phyloP scores from a whole-genome alignment of 2,797 vertebrate species.

The Lutjanus campechanus region DNA sequence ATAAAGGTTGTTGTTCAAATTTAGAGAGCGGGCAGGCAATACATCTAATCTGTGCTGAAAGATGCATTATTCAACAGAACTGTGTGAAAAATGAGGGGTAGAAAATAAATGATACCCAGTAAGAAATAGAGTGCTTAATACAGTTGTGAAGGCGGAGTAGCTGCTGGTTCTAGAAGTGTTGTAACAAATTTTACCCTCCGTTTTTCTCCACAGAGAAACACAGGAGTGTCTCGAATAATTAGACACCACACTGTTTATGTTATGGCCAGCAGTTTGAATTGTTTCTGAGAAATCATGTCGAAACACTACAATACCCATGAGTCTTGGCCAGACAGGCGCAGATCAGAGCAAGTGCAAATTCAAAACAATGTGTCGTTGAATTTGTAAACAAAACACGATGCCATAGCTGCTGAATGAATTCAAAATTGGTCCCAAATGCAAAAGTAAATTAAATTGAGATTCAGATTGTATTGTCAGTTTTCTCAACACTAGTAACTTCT shows the following conservation, averaged over 20 bases:
- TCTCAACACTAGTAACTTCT: neutral
- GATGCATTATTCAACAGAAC: too few species aligned
- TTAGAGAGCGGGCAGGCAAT: too few species aligned
- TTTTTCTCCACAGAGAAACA: too few species aligned
- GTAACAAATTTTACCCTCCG: too few species aligned
- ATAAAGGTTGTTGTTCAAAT: too few species aligned
- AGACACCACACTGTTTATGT: neutral
- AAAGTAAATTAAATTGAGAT: neutral
- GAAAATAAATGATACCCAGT: too few species aligned
- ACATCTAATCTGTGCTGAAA: too few species aligned
- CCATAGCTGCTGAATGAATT: neutral
- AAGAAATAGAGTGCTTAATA: too few species aligned
- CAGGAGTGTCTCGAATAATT: too few species aligned
- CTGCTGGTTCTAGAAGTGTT: too few species aligned
- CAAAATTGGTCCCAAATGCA: neutral
- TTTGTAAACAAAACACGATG: neutral
- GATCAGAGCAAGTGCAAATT: neutral
- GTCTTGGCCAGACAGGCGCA: neutral
- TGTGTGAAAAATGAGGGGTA: too few species aligned
- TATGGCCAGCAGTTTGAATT: neutral
- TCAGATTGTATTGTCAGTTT: neutral
- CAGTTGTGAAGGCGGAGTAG: too few species aligned
- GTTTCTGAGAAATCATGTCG: neutral
- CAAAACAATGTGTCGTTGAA: neutral
- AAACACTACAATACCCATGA: conserved; percentile 2